Percentiles rank a stretch among this genome's conserved stretches.
Conservation (phyloP, 2,888 invertebrate genomes). For the Taenaris catops region DNA sequence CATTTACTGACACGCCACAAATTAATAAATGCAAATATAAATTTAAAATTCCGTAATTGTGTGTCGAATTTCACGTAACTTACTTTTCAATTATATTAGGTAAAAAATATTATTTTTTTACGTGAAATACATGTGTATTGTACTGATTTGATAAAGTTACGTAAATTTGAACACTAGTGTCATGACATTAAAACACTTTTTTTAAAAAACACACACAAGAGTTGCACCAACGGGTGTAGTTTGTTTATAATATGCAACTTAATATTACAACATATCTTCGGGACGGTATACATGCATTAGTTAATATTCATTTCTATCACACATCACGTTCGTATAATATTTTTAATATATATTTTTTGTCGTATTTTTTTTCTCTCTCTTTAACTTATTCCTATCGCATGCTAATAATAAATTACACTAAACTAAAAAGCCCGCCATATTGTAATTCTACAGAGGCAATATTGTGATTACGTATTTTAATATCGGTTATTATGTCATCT, state of each 20-base stretch:
- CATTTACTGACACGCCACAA: slow-evolving; percentile 40
- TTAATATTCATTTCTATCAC: slow-evolving; percentile 36
- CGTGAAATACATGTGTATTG: too few species aligned
- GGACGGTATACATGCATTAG: slow-evolving; percentile 57
- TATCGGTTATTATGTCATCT: too few species aligned
- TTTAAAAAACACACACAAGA: slow-evolving; percentile 18
- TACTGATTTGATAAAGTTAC: slow-evolving; percentile 15
- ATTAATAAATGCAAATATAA: slow-evolving; percentile 59
- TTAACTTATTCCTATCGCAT: slow-evolving; percentile 56
- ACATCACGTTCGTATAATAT: too few species aligned
- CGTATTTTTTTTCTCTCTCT: slow-evolving; percentile 36
- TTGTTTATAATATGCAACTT: background rate
- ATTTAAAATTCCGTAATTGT: slow-evolving; percentile 23
- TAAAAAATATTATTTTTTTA: too few species aligned
- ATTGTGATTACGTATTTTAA: too few species aligned
- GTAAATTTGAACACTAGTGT: slow-evolving; percentile 30
- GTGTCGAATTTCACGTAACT: slow-evolving; percentile 3
- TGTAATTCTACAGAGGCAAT: slow-evolving; percentile 30
- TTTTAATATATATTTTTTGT: slow-evolving; percentile 39
- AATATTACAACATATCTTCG: slow-evolving; percentile 21
- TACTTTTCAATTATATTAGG: too few species aligned
- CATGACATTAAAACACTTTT: slow-evolving; percentile 27
- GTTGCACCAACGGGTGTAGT: slow-evolving; percentile 16
- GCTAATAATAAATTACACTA: slow-evolving; percentile 76
- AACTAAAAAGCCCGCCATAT: slow-evolving; percentile 43